Base-by-base conservation (phyloP, 2,797 vertebrate genomes). In the Enteromius anoplus region DNA sequence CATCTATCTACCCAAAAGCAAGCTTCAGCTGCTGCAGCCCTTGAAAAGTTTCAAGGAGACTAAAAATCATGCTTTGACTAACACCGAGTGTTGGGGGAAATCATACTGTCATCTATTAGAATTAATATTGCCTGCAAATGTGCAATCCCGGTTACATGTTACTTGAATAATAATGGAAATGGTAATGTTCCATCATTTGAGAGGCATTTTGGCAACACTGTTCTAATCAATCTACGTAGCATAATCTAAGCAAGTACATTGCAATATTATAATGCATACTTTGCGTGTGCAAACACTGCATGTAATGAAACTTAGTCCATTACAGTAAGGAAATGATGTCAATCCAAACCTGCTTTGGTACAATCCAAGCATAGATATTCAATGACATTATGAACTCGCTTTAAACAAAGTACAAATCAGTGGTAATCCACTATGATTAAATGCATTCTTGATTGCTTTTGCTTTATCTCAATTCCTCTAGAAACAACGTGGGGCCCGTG, bases 361-460 rank as follows among this genome's bases (percentile, higher is more conserved):
- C 34, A 75, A 15, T 17, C 34, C 14, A 75, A 60, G 34, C 53
- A 42, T 55, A 42, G 37, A 26, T 60, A 26, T 26, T 76, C 34
- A 60, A 60, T 11, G 12, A 60, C 8, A 37, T 60, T 76, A 58
- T 60, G 53, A 58, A 70, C 53, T 69, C 26, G 34, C 75, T 65
- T 62, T 75, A 75, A 76, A 58, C 65, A 65, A 86, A 42, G 64
- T 60, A 68, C 14, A 51, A 72, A 66, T 81, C 85, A 80, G 78
- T 26, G 2, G 64, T 72, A 84, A 86, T 77, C 81, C 47, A 26
- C 51, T n/a, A 53, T 77, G 81, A 69, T 84, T 80, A 80, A 76
- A 70, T 71, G 40, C 42, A 72, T 40, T 62, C 15, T 26, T 72
- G 77, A 79, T 80, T 65, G 77, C 58, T 69, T 76, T 62, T 60